Evolutionary conservation across 2,797 vertebrate species (phyloP).

Genomic region (Melanotaenia boesemani): DNA sequence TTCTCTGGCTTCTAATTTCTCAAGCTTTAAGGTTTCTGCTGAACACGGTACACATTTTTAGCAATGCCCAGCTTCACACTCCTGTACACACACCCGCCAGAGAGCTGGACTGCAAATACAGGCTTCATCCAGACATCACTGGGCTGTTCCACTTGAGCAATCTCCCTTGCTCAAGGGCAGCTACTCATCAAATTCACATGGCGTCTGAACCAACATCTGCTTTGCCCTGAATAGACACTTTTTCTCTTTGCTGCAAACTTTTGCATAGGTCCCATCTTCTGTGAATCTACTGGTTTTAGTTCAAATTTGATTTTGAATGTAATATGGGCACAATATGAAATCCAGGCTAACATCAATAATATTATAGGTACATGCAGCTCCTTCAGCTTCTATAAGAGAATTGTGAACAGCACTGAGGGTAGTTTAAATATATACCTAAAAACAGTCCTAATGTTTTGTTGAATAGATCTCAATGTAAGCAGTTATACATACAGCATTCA

Average conservation of each 20-base stretch:
- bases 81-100: conserved; percentile 34
- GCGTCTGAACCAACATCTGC: conserved; percentile 39
- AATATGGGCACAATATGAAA: neutral
- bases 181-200: conserved; percentile 31
- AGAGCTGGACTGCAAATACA: conserved; percentile 46
- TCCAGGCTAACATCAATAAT: neutral
- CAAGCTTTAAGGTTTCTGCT: conserved; percentile 46
- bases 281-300: too few relatives aligned
- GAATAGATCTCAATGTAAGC: neutral
- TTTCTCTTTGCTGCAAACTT: neutral
- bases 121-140: conserved; percentile 50
- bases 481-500: neutral
- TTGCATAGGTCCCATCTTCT: too few relatives aligned
- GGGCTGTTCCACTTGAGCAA: conserved; percentile 50
- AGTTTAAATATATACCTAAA: neutral
- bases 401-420: neutral
- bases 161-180: conserved; percentile 62
- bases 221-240: conserved; percentile 1
- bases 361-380: neutral
- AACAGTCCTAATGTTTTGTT: neutral
- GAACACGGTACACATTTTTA: conserved; percentile 43
- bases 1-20: conserved; percentile 37
- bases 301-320: conserved; percentile 1
- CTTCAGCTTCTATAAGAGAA: neutral
- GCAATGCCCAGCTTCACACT: conserved; percentile 37